Evolutionary conservation across 2,113 vertebrate species (phyloP).

Genomic region (Pygoscelis antarcticus): DNA sequence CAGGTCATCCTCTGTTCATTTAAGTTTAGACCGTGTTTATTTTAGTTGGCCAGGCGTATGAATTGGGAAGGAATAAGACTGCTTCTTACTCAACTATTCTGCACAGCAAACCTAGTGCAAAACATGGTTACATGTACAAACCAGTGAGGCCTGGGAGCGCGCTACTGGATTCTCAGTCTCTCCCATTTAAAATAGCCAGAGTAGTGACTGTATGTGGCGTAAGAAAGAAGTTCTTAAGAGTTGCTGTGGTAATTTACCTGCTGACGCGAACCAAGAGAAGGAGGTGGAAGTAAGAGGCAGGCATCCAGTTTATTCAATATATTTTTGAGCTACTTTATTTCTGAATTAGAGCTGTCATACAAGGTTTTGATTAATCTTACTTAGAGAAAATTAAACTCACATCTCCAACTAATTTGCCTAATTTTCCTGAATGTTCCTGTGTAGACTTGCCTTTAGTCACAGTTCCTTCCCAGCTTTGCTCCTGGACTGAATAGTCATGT

Average conservation of each 20-base stretch:
- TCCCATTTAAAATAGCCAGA: not conserved
- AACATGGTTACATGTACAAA: not conserved
- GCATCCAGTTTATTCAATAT: not conserved
- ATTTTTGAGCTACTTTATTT: not conserved
- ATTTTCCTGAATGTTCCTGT: conserved; percentile 30
- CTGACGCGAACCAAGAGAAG: not conserved
- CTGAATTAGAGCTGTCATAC: not conserved
- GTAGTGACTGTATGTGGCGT: not conserved
- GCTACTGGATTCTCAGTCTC: not conserved
- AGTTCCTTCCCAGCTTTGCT: not conserved
- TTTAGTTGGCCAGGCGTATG: not conserved
- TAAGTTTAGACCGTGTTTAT: not conserved
- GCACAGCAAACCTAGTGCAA: not conserved
- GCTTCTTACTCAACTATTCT: not conserved
- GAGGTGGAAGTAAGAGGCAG: not conserved
- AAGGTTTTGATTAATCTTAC: conserved; percentile 9
- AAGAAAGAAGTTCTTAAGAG: not conserved
- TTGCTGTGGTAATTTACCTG: not conserved
- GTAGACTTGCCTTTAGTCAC: conserved; percentile 35
- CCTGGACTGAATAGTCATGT: not conserved
- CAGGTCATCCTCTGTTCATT: not conserved
- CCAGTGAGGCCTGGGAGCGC: not conserved
- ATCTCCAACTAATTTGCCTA: conserved; percentile 22
- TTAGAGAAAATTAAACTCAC: conserved; percentile 1
- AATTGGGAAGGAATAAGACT: not conserved